Evolutionary conservation across 1,140 invertebrate genomes (phyloP).

Genomic region (Homalodisca vitripennis): DNA sequence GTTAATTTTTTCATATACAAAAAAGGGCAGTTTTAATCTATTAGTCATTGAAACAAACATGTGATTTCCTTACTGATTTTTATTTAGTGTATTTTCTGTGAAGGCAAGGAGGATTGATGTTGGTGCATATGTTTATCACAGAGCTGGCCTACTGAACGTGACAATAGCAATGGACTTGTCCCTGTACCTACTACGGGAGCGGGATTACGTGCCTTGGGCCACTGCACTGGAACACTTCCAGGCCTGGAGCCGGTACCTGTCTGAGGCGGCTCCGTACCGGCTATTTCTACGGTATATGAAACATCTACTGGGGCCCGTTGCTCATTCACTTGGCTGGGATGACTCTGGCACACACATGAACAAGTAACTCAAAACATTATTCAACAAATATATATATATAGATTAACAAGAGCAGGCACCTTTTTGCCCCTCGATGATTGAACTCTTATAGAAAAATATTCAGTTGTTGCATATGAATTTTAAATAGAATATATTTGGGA

Average conservation of each 20-base stretch:
- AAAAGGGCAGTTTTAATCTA: too few relatives aligned
- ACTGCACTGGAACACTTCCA: conserved; percentile 68
- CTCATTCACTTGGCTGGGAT: conserved; percentile 62
- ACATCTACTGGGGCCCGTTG: conserved; percentile 58
- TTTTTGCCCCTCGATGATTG: too few relatives aligned
- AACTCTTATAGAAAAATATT: too few relatives aligned
- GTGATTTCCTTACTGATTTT: too few relatives aligned
- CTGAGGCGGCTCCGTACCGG: conserved; percentile 63
- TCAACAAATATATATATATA: too few relatives aligned
- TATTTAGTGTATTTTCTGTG: too few relatives aligned
- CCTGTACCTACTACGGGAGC: conserved; percentile 68
- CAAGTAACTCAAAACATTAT: conserved; percentile 54
- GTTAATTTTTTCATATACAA: too few relatives aligned
- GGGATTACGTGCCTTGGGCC: conserved; percentile 72
- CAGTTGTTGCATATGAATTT: too few relatives aligned
- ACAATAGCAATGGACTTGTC: conserved; percentile 65
- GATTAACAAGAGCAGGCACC: too few relatives aligned
- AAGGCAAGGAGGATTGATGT: too few relatives aligned
- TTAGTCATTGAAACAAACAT: too few relatives aligned
- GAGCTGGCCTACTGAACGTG: conserved; percentile 69
- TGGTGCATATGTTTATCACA: conserved; percentile 50
- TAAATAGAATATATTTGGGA: too few relatives aligned
- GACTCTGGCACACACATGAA: conserved; percentile 65
- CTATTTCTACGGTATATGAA: conserved; percentile 62
- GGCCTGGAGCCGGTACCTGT: conserved; percentile 64